phyloP scores from a whole-genome alignment of 2,888 invertebrate genomes.

The Hesperia comma region DNA sequence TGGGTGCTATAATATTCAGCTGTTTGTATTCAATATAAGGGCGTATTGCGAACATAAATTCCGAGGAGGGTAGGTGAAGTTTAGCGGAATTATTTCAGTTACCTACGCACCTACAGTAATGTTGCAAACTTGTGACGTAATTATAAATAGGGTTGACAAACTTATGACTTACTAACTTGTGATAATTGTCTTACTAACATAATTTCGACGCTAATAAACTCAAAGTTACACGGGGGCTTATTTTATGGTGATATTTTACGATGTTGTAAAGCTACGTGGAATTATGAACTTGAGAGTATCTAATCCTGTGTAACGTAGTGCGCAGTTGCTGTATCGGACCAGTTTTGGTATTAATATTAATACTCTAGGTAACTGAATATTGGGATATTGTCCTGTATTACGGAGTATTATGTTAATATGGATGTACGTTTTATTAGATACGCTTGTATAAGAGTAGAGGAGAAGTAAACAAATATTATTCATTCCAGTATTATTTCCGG shows the following conservation, averaged over 20 bases:
- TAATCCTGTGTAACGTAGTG: neutral
- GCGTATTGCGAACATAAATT: slow-evolving; percentile 43
- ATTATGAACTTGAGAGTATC: too few relatives aligned
- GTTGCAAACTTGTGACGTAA: slow-evolving; percentile 18
- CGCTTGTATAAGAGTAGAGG: too few relatives aligned
- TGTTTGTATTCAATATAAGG: slow-evolving; percentile 48
- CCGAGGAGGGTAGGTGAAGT: slow-evolving; percentile 35
- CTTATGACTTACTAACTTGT: slow-evolving; percentile 7
- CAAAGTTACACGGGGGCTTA: neutral
- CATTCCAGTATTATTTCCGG: too few relatives aligned
- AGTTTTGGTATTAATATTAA: neutral
- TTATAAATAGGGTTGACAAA: slow-evolving; percentile 19
- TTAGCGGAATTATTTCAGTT: slow-evolving; percentile 30
- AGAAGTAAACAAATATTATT: too few relatives aligned
- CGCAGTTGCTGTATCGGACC: neutral
- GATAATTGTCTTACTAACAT: slow-evolving; percentile 10
- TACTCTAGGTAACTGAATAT: neutral
- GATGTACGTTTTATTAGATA: too few relatives aligned
- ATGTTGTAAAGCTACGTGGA: neutral
- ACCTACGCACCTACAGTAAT: slow-evolving; percentile 22
- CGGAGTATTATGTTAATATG: too few relatives aligned
- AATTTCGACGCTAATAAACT: slow-evolving; percentile 5
- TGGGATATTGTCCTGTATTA: too few relatives aligned
- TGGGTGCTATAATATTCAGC: slow-evolving; percentile 45
- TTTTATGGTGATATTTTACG: slow-evolving; percentile 2